Base-by-base conservation (phyloP, 2,797 vertebrate genomes). In the Pelochelys cantorii region DNA sequence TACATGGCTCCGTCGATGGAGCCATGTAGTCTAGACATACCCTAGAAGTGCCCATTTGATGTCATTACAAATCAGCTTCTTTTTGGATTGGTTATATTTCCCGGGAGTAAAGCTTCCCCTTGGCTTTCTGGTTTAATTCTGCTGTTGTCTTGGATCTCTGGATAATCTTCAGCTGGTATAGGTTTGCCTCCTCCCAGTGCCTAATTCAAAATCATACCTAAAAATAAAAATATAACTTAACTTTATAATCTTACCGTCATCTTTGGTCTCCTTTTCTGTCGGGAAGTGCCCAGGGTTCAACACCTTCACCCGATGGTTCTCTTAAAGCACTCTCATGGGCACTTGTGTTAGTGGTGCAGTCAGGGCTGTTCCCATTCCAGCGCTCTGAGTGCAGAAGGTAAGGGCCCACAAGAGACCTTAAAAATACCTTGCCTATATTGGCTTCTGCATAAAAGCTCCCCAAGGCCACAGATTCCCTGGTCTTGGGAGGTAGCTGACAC, bases 231-330 rank as follows among this genome's bases (percentile, higher is more conserved):
- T 57, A 37, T 15, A n/a, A 42, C 23, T 74, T 65, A 31, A 65
- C 14, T n/a, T n/a, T 65, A 65, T 3, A 65, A 8, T 13, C n/a
- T 65, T n/a, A 65, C 29, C 60, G n/a, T 14, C 27, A n/a, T 65
- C 31, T 65, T 65, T 65, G 14, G 31, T n/a, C 68, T 37, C 37
- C 37, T 37, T 37, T 74, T 74, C 68, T 74, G 22, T 88, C 53
- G 75, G 52, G 3, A 55, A 82, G 79, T 54, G 75, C 55, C 55
- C 68, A 74, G 20, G 13, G 18, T 34, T 68, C n/a, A n/a, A n/a
- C 18, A 0, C 0, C 18, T 17, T 25, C 74, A 83, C 15, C 81
- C 2, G 56, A 74, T 0, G 0, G 22, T 77, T 18, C 17, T 53
- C 75, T 91, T 11, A 13, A 22, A 83, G 27, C 4, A 8, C 80